Evolutionary conservation across 2,888 invertebrate species (phyloP), one percentile per base, ranked within the genome.

Genomic region (Ornithoptera alexandrae): DNA sequence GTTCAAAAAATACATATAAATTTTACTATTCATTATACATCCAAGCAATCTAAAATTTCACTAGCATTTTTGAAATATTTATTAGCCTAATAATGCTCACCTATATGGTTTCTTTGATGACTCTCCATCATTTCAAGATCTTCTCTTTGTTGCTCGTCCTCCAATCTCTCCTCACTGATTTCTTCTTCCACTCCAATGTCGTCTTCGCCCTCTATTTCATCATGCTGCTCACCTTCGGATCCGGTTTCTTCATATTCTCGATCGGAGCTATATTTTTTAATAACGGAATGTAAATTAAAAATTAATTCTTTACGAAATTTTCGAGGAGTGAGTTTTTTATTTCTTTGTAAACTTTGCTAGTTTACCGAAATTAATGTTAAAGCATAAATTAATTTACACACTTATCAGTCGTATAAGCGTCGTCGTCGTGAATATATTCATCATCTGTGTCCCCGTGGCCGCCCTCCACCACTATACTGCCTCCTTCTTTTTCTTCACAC

Each of bases 171-270:
- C 64, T 81, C 78, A 65, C 84, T 84, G 56, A 86, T 82, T 71
- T 85, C 80, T 68, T 85, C 87, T 6, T 80, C 82, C 57, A 83
- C 83, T 72, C 85, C 86, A 66, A 88, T 93, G 79, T 93, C 93
- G 68, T 79, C 79, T 78, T 87, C 92, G 75, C 82, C 88, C 69
- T 93, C 93, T 71, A 84, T 80, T 71, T 96, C 96, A 60, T 94
- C 96, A 75, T 94, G 93, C 30, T 95, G 94, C 81, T 96, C 96
- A 56, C 94, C 94, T 78, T 96, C 95, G 30, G 95, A 96, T 74
- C 94, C 95, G 66, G 94, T 94, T 77, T 95, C 97, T 74, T 95
- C 93, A 63, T 93, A 93, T 72, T 93, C 96, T 81, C 96, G 95
- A 74, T 94, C 94, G 46, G 95, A 95, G 79, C 95, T 95, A 77